Evolutionary conservation across 2,888 invertebrate genomes (phyloP).

Genomic region (Lasioglossum marginatum): DNA sequence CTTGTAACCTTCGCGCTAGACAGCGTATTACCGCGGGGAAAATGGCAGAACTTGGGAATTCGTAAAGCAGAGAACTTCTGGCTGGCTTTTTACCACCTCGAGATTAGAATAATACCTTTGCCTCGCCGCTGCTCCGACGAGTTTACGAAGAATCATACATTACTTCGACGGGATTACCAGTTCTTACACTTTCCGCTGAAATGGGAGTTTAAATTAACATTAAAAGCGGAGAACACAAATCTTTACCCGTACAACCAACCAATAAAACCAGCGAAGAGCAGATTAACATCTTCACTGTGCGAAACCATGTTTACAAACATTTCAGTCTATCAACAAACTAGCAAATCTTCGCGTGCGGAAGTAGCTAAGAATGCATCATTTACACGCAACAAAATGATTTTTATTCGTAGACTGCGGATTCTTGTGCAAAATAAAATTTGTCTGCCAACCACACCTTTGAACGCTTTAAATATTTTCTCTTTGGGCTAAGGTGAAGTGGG

Average conservation of each 20-base stretch:
- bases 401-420: too few species aligned
- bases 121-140: background rate
- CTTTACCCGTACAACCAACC: background rate
- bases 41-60: conserved; percentile 47
- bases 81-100: background rate
- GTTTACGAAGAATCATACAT: background rate
- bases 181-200: background rate
- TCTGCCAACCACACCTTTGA: background rate
- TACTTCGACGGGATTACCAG: background rate
- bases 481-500: too few species aligned
- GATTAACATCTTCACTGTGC: background rate
- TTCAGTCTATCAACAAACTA: too few species aligned
- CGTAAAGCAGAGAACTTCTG: conserved; percentile 17
- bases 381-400: too few species aligned
- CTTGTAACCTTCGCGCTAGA: conserved; percentile 9
- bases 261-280: too few species aligned
- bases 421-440: too few species aligned
- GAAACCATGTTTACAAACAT: background rate
- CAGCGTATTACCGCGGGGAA: conserved; percentile 26
- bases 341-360: too few species aligned
- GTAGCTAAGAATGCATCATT: background rate
- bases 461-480: background rate
- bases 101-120: conserved; percentile 29
- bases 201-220: background rate
- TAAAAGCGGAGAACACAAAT: background rate